A percentile compares a stretch with the other conserved stretches of the same genome.
phyloP scores from a whole-genome alignment of 1,140 invertebrate species.

The Saccostrea echinata region DNA sequence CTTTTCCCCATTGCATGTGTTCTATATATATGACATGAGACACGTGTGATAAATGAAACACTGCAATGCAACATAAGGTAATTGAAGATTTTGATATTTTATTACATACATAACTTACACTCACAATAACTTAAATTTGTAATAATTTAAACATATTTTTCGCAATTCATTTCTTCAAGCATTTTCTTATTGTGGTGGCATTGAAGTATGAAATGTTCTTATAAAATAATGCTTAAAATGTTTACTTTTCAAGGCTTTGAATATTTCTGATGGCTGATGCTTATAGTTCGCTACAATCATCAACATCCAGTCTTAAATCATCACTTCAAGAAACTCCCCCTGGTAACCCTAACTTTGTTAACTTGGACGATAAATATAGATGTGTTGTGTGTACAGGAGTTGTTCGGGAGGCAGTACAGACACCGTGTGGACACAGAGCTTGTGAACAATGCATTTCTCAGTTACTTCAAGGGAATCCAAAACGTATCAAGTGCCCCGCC shows the following conservation, averaged over 20 bases:
- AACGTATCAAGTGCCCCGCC: constrained; percentile 48
- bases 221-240: too few relatives aligned
- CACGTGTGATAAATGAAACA: too few relatives aligned
- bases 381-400: constrained; percentile 53
- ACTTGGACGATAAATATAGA: constrained; percentile 47
- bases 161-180: too few relatives aligned
- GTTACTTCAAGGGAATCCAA: constrained; percentile 39
- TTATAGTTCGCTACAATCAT: neutral
- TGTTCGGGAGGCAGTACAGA: constrained; percentile 59
- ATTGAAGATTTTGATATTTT: too few relatives aligned
- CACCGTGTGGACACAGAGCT: constrained; percentile 59
- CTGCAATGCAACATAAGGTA: too few relatives aligned
- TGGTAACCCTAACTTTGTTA: constrained; percentile 54
- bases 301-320: neutral
- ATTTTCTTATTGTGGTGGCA: too few relatives aligned
- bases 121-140: too few relatives aligned
- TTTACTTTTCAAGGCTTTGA: neutral
- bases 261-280: neutral
- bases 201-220: too few relatives aligned
- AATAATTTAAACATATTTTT: too few relatives aligned
- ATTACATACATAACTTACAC: too few relatives aligned
- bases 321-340: constrained; percentile 45
- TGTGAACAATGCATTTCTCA: constrained; percentile 53
- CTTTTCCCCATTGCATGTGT: too few relatives aligned
- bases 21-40: too few relatives aligned